These are phyloP conservation scores for Catharus minimus DNA, from an alignment of 2,113 vertebrate genomes.

Conservation along the genomic window DNA sequence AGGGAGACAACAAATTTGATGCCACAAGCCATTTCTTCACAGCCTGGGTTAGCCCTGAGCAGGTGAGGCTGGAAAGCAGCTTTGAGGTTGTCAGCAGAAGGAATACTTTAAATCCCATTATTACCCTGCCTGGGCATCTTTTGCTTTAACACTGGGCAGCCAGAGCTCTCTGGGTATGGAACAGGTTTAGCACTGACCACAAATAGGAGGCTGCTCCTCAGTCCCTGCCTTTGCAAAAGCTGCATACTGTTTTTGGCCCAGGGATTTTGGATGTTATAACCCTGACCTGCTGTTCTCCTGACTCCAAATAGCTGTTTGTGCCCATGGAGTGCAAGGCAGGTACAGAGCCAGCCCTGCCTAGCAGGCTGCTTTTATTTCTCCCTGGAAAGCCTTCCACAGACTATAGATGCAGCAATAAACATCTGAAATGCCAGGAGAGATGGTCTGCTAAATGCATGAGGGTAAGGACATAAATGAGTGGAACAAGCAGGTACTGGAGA, in stretches of 20 bases:
- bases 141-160: neutral
- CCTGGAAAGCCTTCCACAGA: neutral
- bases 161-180: neutral
- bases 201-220: neutral
- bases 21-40: neutral
- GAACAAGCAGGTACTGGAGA: constrained; percentile 47
- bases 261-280: neutral
- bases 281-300: constrained; percentile 15
- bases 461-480: constrained; percentile 15
- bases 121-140: neutral
- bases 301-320: neutral
- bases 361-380: neutral
- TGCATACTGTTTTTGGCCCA: neutral
- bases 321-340: neutral
- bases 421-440: constrained; percentile 7
- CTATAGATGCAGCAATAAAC: constrained; percentile 37
- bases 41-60: neutral
- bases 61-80: neutral
- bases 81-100: neutral
- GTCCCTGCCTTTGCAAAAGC: neutral
- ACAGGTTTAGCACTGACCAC: neutral
- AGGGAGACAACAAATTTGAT: neutral
- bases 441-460: neutral
- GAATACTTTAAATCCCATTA: neutral
- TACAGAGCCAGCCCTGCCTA: neutral